A percentile compares a stretch with the other conserved stretches of the same genome.
Conservation (phyloP, 2,797 vertebrate species). For the Luscinia megarhynchos region DNA sequence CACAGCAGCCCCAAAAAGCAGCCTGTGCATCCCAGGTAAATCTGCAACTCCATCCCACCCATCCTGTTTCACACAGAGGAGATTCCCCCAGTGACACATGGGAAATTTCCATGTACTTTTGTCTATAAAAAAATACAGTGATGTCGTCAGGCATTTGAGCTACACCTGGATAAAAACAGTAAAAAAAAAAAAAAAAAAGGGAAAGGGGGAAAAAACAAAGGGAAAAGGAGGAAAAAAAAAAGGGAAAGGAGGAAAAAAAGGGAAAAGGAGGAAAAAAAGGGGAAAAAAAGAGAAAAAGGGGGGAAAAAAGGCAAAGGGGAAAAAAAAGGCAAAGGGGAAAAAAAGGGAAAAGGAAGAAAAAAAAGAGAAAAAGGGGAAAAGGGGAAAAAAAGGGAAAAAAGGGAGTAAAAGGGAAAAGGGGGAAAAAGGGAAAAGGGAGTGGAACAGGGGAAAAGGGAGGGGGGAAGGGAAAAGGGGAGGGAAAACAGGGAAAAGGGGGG, state of each 20-base stretch:
- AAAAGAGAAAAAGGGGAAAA: no score
- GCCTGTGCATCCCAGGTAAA: not conserved
- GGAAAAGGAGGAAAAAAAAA: not conserved
- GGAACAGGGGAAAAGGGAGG: no score
- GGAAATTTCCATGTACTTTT: not conserved
- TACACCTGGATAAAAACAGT: not conserved
- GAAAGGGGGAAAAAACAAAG: not conserved
- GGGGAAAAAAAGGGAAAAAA: no score
- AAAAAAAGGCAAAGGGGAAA: no score
- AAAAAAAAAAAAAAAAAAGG: not conserved
- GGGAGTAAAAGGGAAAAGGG: no score
- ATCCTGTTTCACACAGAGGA: not conserved
- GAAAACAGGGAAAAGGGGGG: no score
- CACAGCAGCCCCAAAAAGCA: not conserved
- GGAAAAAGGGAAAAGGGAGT: no score
- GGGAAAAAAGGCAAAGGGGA: no score
- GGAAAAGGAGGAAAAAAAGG: no score
- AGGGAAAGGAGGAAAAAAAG: not conserved
- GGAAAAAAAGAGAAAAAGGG: no score
- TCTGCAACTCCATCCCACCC: not conserved
- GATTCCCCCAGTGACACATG: not conserved
- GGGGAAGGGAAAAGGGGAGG: no score
- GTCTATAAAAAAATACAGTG: not conserved
- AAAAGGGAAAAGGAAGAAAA: no score
- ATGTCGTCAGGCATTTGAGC: not conserved